A percentile compares a stretch with the other conserved stretches of the same genome.
These are phyloP conservation scores for Drosophila macrothrix DNA, from an alignment of 2,888 invertebrate genomes.

Conservation along the genomic window DNA sequence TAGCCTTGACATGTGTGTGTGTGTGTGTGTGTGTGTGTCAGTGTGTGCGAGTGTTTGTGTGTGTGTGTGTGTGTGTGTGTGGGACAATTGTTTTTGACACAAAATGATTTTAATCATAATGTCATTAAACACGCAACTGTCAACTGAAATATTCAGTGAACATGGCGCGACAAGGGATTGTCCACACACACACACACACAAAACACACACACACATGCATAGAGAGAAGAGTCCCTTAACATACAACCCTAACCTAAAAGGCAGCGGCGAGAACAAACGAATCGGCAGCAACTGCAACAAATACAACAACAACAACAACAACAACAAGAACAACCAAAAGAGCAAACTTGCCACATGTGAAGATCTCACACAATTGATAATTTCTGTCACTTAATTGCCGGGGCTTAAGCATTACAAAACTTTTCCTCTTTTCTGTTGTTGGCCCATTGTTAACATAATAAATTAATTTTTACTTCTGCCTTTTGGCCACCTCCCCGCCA, in stretches of 20 bases:
- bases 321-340: background rate
- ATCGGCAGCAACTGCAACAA: conserved; percentile 31
- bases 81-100: conserved; percentile 77
- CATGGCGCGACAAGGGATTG: conserved; percentile 54
- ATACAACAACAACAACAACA: conserved; percentile 5
- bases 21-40: conserved; percentile 36
- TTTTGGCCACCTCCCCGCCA: background rate
- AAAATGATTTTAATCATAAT: conserved; percentile 79
- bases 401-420: conserved; percentile 78
- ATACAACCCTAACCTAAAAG: conserved; percentile 19
- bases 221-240: background rate
- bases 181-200: conserved; percentile 22
- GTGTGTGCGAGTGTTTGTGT: too few relatives aligned
- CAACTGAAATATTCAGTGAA: conserved; percentile 62
- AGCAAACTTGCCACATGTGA: conserved; percentile 59
- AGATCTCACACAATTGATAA: conserved; percentile 74
- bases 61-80: conserved; percentile 47
- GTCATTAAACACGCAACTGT: conserved; percentile 76
- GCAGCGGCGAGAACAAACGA: conserved; percentile 56
- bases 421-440: conserved; percentile 18
- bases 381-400: conserved; percentile 77
- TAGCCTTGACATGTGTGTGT: conserved; percentile 41
- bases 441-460: conserved; percentile 75
- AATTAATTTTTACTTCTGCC: conserved; percentile 62
- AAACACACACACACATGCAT: background rate